Evolutionary conservation across 2,888 invertebrate genomes (phyloP), one percentile per base, ranked within the genome.

Genomic region (Odontothrips loti): DNA sequence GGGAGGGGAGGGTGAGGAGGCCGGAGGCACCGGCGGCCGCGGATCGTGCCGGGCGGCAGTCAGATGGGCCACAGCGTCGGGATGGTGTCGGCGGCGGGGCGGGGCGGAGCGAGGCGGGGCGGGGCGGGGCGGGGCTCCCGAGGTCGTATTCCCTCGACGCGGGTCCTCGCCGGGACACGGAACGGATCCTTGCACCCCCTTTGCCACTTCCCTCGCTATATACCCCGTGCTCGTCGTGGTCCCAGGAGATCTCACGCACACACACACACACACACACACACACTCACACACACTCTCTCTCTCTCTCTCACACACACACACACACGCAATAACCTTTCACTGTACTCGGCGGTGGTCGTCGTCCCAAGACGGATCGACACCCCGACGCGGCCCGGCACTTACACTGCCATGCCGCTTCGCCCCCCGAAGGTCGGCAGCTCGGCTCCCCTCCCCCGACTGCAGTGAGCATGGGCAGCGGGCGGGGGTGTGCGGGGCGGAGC

Each of bases 251-350:
- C 68, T 23, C 68, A 6, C 0, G 11, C 63, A 4, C 63, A 4
- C 63, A 4, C 63, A n/a, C 63, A 17, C 63, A 17, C 63, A 17
- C 63, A 17, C 63, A 17, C 63, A 17, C 63, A 17, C 63, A 63
- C 63, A 63, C 63, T 15, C 63, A 63, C 63, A 63, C 63, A 63
- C 63, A 63, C 63, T n/a, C 63, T n/a, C 63, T 2, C 63, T n/a
- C 63, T 2, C 63, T n/a, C 63, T n/a, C 63, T n/a, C 6, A 63
- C 63, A 20, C 63, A 15, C 63, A 1, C 23, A 23, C n/a, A 68
- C 68, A 68, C 23, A 20, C 68, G 11, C 27, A 68, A 23, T 68
- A n/a, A 68, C n/a, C 68, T n/a, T 68, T 68, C 68, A 23, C 68
- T 23, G 27, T 23, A 68, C 68, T 23, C 68, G 68, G 58, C 6